Conservation (phyloP, 2,888 invertebrate genomes). For the Timema cristinae region DNA sequence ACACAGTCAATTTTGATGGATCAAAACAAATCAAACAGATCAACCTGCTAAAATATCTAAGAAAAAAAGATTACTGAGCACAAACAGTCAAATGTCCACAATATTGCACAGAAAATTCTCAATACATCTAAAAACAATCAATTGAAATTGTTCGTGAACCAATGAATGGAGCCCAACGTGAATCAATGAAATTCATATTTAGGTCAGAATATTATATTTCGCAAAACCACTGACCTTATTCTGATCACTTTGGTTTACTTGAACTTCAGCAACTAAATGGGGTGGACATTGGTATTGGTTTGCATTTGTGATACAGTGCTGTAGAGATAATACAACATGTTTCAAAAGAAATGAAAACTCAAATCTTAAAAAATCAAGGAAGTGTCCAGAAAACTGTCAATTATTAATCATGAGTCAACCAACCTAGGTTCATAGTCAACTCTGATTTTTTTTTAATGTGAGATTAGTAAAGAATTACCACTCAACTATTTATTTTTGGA, state of each 20-base stretch:
- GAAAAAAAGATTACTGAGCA: conserved; percentile 1
- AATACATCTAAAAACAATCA: conserved; percentile 1
- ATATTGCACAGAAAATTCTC: conserved; percentile 5
- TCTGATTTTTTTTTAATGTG: neutral
- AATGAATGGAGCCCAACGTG: neutral
- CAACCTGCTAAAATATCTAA: neutral
- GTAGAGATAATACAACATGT: neutral
- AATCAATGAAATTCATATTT: neutral
- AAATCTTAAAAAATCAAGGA: neutral
- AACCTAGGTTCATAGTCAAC: neutral
- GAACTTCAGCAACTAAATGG: conserved; percentile 1
- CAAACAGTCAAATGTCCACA: neutral
- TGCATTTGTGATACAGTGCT: neutral
- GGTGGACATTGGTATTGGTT: neutral
- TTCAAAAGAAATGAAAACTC: conserved; percentile 6
- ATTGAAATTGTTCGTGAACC: neutral
- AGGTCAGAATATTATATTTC: neutral
- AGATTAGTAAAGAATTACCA: neutral
- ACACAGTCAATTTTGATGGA: conserved; percentile 1
- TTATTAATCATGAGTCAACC: conserved; percentile 3
- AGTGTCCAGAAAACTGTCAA: neutral
- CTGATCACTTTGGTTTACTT: neutral
- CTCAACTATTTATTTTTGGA: neutral
- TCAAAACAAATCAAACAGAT: neutral
- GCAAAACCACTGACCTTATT: neutral